Evolutionary conservation across 1,140 invertebrate species (phyloP), one percentile per base, ranked within the genome.

Genomic region (Pseudachorutes palmiensis): DNA sequence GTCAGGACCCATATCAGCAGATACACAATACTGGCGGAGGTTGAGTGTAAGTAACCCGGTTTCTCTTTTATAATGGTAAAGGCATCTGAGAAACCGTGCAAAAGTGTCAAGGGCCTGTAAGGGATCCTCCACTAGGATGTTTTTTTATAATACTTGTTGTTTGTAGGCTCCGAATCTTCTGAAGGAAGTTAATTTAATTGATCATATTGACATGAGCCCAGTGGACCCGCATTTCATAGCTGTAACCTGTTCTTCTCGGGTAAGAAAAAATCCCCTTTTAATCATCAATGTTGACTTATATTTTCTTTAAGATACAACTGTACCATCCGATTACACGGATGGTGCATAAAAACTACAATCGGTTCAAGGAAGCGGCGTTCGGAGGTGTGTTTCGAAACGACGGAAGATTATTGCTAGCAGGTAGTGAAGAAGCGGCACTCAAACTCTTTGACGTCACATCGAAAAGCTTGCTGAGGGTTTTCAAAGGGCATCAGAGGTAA

Each of bases 151-250:
- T n/a, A n/a, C n/a, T n/a, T n/a, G n/a, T n/a, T n/a, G n/a, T 60
- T 29, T 62, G 9, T 77, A 94, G 92, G 81, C 85, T 73, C 91
- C 92, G 59, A 87, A 92, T 2, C 83, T 93, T 51, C 83, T 94
- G 0, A 97, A 96, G 80, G 94, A 97, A 79, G 92, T 90, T 82
- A 92, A 92, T 41, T 84, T 88, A 0, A 90, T 97, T 33, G 91
- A 94, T 77, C 89, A 90, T 75, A 85, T 97, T 62, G 88, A 95
- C 77, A 93, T 97, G 76, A 91, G 90, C 74, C 89, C 90, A 5
- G 81, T 87, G 19, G 86, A 92, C 74, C 91, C 92, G 0, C 84
- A 94, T 81, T 86, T 90, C 77, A 92, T 94, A 81, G 91, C 91
- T 16, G 88, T 94, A 3, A 92, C 93, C 57, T 94, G 89, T 78